Evolutionary conservation across 2,888 invertebrate genomes (phyloP), one percentile per base, ranked within the genome.

Genomic region (Phyllotreta cruciferae): DNA sequence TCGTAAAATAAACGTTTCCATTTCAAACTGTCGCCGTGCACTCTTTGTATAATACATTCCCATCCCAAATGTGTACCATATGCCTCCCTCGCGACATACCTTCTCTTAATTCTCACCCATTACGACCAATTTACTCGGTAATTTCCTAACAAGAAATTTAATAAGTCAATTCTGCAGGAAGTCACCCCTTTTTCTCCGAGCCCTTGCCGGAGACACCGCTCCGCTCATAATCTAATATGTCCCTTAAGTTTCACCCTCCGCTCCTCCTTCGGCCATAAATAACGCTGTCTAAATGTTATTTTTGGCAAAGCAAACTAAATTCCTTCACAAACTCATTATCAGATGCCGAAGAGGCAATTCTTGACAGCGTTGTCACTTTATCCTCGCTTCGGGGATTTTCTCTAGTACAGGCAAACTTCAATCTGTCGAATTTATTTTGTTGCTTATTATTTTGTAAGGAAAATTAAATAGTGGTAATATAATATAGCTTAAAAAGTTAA

Each of bases 271-370:
- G 74, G 75, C 78, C 77, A 81, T 80, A 81, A 81, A 81, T 81
- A 80, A 81, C 80, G 74, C 75, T 78, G 78, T 78, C 79, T 79
- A 79, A 80, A 79, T 77, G 80, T 81, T 80, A 81, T 80, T 81
- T 81, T 81, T 81, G 80, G 79, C 78, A 70, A 47, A 80, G 81
- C 80, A 80, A 81, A 81, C 80, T 80, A 80, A 80, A 81, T 81
- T 80, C 81, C 80, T 77, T 77, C 75, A 79, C 78, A 70, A 71
- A 75, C 76, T 77, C 77, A 78, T 78, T 79, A 79, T 78, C 78
- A 78, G 77, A 79, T 78, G 75, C 77, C 78, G 56, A 57, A 50
- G 61, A 34, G 6, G 34, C 10, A 57, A 39, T 50, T 50, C 73
- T 67, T 69, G 72, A 72, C 75, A 50, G 35, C 24, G 57, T 38